These are phyloP conservation scores for Epirrhoe alternata DNA, from an alignment of 2,888 invertebrate genomes.

Conservation along the genomic window DNA sequence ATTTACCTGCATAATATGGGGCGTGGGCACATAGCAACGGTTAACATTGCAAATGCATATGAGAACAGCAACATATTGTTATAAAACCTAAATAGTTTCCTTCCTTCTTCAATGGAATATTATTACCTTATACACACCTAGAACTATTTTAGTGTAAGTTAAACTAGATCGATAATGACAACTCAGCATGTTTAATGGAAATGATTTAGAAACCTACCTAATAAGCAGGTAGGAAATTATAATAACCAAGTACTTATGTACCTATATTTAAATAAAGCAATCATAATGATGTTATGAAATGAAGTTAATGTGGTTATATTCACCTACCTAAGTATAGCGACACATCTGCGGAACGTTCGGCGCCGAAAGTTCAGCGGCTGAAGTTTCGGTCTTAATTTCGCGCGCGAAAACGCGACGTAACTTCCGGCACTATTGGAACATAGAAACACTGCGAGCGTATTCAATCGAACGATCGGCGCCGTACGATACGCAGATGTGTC, in stretches of 20 bases:
- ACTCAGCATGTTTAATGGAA: slow-evolving; percentile 43
- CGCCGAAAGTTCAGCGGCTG: too few relatives aligned
- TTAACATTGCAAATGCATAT: neutral
- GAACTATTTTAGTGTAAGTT: neutral
- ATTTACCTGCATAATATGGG: neutral
- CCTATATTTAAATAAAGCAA: neutral
- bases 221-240: neutral
- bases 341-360: too few relatives aligned
- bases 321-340: neutral
- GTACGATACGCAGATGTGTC: too few relatives aligned
- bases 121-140: neutral
- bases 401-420: too few relatives aligned
- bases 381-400: too few relatives aligned
- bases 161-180: slow-evolving; percentile 5
- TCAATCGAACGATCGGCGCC: too few relatives aligned
- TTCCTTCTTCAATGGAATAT: neutral
- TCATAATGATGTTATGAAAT: neutral
- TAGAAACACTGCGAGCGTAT: too few relatives aligned
- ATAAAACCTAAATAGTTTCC: neutral
- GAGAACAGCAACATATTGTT: too few relatives aligned
- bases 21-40: neutral
- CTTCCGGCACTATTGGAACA: too few relatives aligned
- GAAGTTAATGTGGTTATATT: neutral
- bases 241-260: neutral
- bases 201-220: slow-evolving; percentile 13